Base-by-base conservation (phyloP, 2,888 invertebrate genomes). In the Sericinus montela region DNA sequence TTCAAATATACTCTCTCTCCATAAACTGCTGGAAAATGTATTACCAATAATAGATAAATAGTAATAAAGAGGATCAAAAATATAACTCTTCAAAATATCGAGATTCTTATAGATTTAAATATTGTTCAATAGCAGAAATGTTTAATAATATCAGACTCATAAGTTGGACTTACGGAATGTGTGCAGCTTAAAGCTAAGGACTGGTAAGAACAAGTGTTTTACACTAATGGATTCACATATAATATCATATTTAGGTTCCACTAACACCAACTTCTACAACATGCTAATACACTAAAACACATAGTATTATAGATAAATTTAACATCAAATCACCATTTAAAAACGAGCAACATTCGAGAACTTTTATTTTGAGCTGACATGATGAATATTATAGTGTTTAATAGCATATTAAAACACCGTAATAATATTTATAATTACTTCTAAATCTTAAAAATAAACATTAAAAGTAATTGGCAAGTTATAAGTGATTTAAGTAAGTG, bases 1-100 rank as follows among this genome's bases (percentile, higher is more conserved):
- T 69, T 65, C 64, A 65, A 59, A 59, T 62, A 63, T 65, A 66
- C 56, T 55, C 57, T 55, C 57, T 55, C 61, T 63, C 62, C 62
- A 60, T 63, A 75, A 69, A 68, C 68, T 72, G 72, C 68, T 74
- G 79, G 80, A 75, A 75, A 78, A 75, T 75, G 72, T 73, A 74
- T 71, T 82, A 82, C 80, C 76, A 80, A 82, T 67, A 76, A 72
- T 78, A 83, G 76, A 77, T 79, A 83, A 65, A 65, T 67, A 67
- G 65, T 65, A 61, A 62, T 67, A 70, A 74, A 83, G 51, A 83
- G 83, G 85, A 74, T 82, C 80, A 71, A 86, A 86, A 85, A 87
- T 86, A 86, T 81, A 85, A 81, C 65, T 80, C 75, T 80, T 84
- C 75, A 80, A 86, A 86, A 86, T 76, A 80, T 80, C 74, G 78